A percentile compares a stretch with the other conserved stretches of the same genome.
Conservation (phyloP, 2,113 vertebrate species). For the Kryptolebias marmoratus region DNA sequence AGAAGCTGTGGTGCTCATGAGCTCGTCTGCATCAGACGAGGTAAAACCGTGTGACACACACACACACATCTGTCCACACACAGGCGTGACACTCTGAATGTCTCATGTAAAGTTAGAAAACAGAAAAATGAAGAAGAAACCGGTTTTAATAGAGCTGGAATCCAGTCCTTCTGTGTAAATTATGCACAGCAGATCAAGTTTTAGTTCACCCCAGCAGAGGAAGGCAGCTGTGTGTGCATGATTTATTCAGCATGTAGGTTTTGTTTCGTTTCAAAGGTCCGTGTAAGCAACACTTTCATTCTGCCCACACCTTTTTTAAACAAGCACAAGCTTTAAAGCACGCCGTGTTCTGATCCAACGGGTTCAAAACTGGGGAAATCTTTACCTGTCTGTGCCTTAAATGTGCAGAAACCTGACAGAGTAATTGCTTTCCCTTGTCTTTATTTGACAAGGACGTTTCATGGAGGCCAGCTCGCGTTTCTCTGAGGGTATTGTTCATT, state of each 20-base stretch:
- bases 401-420: not conserved
- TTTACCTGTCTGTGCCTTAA: not conserved
- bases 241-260: conserved; percentile 74
- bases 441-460: conserved; percentile 19
- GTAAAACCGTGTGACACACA: conserved; percentile 71
- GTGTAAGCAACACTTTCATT: conserved; percentile 70
- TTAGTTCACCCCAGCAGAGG: conserved; percentile 59
- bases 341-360: not conserved
- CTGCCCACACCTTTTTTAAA: conserved; percentile 58
- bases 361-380: not conserved
- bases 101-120: conserved; percentile 1
- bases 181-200: conserved; percentile 76
- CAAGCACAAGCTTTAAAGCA: conserved; percentile 31
- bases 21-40: conserved; percentile 96
- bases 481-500: conserved; percentile 30
- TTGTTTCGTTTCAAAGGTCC: conserved; percentile 54
- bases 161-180: conserved; percentile 62
- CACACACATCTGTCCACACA: not conserved
- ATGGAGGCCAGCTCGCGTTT: conserved; percentile 15
- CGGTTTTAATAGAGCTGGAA: conserved; percentile 24
- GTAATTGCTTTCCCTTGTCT: conserved; percentile 20
- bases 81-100: not conserved
- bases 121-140: not conserved
- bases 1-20: conserved; percentile 96
- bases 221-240: conserved; percentile 65